Conservation (phyloP, 2,888 invertebrate genomes). For the Torymus auratus region DNA sequence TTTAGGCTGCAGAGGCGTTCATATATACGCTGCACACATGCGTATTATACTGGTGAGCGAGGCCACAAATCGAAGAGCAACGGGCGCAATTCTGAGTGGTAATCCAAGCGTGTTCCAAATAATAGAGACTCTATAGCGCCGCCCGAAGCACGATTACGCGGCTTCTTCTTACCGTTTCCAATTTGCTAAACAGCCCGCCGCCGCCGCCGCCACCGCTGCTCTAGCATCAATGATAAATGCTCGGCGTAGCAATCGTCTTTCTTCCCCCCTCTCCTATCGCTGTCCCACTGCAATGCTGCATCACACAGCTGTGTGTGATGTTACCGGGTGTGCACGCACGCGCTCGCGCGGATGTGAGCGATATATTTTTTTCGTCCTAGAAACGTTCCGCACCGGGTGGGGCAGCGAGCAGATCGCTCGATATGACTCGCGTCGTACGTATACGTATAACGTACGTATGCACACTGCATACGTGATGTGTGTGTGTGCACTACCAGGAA, state of each 20-base stretch:
- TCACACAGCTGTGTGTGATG: no score
- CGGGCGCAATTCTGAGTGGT: not conserved
- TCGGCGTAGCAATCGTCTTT: slow-evolving; percentile 8
- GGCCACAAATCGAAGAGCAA: no score
- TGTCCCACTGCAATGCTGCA: no score
- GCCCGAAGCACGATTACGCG: slow-evolving; percentile 17
- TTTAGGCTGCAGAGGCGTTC: no score
- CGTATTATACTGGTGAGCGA: no score
- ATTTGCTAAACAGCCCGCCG: slow-evolving; percentile 22
- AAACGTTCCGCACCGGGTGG: not conserved
- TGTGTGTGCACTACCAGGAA: slow-evolving; percentile 6
- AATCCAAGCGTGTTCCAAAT: not conserved
- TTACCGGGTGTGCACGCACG: no score
- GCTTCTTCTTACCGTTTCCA: slow-evolving; percentile 21
- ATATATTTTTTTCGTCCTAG: not conserved
- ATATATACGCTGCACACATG: no score
- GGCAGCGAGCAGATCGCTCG: slow-evolving; percentile 3
- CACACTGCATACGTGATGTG: not conserved
- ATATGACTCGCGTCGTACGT: not conserved
- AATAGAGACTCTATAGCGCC: not conserved
- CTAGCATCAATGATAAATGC: slow-evolving; percentile 18
- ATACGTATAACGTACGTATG: not conserved
- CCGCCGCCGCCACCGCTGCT: no score
- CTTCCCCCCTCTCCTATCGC: not conserved
- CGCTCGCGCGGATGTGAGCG: no score